phyloP scores from a whole-genome alignment of 2,113 vertebrate species.

The Spea multiplicata region DNA sequence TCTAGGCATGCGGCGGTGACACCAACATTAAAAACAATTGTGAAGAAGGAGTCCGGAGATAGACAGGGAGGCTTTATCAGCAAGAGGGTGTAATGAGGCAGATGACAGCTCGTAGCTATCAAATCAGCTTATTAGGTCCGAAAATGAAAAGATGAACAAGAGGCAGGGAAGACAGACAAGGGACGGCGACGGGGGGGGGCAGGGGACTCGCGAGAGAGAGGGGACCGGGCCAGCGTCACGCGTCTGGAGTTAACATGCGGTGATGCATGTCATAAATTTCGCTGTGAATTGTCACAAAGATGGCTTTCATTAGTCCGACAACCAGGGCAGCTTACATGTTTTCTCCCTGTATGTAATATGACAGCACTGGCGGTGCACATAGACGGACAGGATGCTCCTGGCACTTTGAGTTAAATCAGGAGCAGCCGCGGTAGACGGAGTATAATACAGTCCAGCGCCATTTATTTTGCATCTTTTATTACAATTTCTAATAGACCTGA shows the following conservation, averaged over 20 bases:
- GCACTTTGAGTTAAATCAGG: constrained; percentile 20
- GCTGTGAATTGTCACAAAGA: constrained; percentile 12
- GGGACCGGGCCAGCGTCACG: background rate
- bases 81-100: constrained; percentile 32
- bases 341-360: constrained; percentile 6
- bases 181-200: background rate
- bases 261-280: background rate
- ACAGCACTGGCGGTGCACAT: background rate
- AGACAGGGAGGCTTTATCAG: constrained; percentile 14
- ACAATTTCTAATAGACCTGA: constrained; percentile 7
- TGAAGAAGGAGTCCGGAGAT: background rate
- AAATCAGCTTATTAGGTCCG: constrained; percentile 2
- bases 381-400: constrained; percentile 22
- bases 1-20: background rate
- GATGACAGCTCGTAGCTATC: constrained; percentile 23
- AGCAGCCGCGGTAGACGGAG: background rate
- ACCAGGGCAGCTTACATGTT: background rate
- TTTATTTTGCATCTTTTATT: background rate
- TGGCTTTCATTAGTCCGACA: constrained; percentile 23
- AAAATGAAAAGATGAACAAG: constrained; percentile 14
- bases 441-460: background rate
- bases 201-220: background rate
- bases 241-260: background rate
- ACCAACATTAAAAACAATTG: constrained; percentile 3
- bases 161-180: background rate